Evolutionary conservation across 1,140 invertebrate genomes (phyloP).

Genomic region (Limonius californicus): DNA sequence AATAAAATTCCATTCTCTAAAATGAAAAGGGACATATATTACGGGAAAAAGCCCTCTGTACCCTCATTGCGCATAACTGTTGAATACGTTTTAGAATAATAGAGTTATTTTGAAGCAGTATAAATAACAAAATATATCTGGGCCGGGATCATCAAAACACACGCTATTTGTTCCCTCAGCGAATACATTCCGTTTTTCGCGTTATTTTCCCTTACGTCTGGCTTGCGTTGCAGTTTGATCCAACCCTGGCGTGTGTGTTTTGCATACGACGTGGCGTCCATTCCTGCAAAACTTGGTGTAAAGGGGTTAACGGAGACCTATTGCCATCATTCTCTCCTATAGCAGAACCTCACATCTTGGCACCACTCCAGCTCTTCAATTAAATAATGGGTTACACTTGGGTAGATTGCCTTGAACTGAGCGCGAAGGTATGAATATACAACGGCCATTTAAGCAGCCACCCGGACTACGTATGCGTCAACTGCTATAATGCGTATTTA

Average conservation of each 20-base stretch:
- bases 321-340: slow-evolving; percentile 20
- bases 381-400: slow-evolving; percentile 37
- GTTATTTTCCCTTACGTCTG: slow-evolving; percentile 4
- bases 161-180: slow-evolving; percentile 3
- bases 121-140: slow-evolving; percentile 5
- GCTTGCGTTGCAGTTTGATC: background rate
- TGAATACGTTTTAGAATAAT: slow-evolving; percentile 13
- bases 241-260: background rate
- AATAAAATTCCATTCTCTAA: slow-evolving; percentile 1
- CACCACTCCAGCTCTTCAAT: slow-evolving; percentile 32
- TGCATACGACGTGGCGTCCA: slow-evolving; percentile 5
- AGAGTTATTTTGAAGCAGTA: slow-evolving; percentile 10
- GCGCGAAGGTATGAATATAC: slow-evolving; percentile 30
- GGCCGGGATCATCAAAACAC: background rate
- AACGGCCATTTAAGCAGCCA: slow-evolving; percentile 27
- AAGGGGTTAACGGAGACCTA: slow-evolving; percentile 20
- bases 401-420: slow-evolving; percentile 27
- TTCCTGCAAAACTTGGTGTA: background rate
- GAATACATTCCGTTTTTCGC: background rate
- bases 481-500: too few relatives aligned
- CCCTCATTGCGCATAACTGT: slow-evolving; percentile 3
- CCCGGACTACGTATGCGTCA: background rate
- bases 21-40: slow-evolving; percentile 3
- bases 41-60: background rate
- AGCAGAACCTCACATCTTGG: slow-evolving; percentile 26